phyloP scores from a whole-genome alignment of 1,140 invertebrate genomes.

The Drosophila lacteicornis region DNA sequence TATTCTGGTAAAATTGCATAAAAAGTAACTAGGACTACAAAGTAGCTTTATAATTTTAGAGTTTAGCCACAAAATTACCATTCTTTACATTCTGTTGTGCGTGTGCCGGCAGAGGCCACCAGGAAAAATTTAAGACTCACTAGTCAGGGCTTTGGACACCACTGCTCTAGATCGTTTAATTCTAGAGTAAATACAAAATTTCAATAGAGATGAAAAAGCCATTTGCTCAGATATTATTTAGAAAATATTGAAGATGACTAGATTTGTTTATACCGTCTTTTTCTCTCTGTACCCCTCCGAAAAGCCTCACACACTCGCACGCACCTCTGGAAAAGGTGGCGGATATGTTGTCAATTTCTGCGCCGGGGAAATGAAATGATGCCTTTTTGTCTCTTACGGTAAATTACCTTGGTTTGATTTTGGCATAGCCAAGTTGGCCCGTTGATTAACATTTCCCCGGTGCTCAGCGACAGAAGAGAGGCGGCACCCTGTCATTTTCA shows the following conservation, averaged over 20 bases:
- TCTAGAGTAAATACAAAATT: neutral
- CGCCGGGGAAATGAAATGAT: slow-evolving; percentile 69
- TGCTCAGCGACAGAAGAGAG: slow-evolving; percentile 23
- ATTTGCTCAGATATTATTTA: neutral
- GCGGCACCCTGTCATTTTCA: slow-evolving; percentile 66
- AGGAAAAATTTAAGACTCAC: too few relatives aligned
- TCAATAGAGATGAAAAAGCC: neutral
- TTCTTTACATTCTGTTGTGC: too few relatives aligned
- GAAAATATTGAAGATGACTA: too few relatives aligned
- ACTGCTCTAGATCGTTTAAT: too few relatives aligned
- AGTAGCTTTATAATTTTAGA: too few relatives aligned
- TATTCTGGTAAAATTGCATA: too few relatives aligned
- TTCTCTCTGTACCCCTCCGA: neutral
- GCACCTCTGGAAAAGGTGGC: slow-evolving; percentile 1
- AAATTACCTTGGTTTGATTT: slow-evolving; percentile 84
- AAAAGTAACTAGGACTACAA: too few relatives aligned
- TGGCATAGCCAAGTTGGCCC: slow-evolving; percentile 35
- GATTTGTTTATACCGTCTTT: neutral
- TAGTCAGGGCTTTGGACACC: too few relatives aligned
- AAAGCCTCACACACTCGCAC: slow-evolving; percentile 1
- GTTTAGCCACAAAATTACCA: too few relatives aligned
- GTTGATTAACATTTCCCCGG: slow-evolving; percentile 52
- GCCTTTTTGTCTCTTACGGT: slow-evolving; percentile 80
- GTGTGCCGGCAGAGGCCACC: too few relatives aligned
- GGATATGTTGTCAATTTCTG: slow-evolving; percentile 43